phyloP scores from a whole-genome alignment of 2,888 invertebrate species.

The Pristionchus entomophagus region DNA sequence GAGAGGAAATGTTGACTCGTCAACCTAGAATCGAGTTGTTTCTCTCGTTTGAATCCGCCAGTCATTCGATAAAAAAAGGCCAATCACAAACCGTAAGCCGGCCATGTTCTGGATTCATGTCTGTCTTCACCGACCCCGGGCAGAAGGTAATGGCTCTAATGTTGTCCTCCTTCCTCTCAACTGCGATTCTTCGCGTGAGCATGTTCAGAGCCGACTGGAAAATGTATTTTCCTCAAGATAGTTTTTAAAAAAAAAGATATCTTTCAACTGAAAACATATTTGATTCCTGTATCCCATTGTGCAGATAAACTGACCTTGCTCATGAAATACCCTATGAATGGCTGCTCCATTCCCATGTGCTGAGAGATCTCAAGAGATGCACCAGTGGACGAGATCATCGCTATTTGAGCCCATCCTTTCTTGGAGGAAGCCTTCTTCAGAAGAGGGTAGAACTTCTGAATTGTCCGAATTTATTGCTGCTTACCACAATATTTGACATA shows the following conservation, averaged over 20 bases:
- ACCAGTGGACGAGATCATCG: not conserved
- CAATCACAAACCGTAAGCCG: no score
- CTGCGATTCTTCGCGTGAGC: not conserved
- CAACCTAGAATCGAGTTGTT: not conserved
- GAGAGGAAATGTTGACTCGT: constrained; percentile 3
- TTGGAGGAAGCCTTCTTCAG: not conserved
- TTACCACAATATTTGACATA: not conserved
- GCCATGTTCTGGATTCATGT: not conserved
- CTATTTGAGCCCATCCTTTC: not conserved
- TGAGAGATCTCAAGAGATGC: not conserved
- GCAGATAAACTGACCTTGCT: no score
- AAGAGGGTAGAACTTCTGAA: not conserved
- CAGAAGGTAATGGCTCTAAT: no score
- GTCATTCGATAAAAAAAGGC: no score
- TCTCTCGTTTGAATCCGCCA: no score
- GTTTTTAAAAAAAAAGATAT: no score
- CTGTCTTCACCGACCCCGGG: no score
- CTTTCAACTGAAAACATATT: no score
- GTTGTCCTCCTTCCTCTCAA: not conserved
- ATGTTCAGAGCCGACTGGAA: constrained; percentile 5
- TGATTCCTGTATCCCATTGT: not conserved
- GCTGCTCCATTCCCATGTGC: not conserved
- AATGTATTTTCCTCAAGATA: no score
- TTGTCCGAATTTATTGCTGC: no score
- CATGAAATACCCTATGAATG: no score